phyloP scores from a whole-genome alignment of 2,797 vertebrate species.

The Antennarius maculatus region DNA sequence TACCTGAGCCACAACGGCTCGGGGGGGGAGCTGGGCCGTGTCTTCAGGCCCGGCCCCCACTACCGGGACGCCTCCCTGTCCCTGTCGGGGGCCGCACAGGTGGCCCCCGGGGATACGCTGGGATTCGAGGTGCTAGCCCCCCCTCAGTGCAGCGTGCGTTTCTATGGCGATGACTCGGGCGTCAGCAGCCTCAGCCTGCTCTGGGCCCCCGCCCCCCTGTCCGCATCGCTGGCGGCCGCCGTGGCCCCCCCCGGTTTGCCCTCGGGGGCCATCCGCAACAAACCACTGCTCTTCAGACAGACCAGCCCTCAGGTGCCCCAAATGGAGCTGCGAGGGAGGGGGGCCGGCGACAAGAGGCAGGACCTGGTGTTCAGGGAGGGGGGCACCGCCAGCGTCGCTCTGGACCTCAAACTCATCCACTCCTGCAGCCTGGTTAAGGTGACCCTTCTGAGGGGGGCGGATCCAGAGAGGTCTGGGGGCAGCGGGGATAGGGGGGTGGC shows the following conservation, averaged over 20 bases:
- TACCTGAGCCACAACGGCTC: constrained; percentile 86
- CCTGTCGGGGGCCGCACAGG: constrained; percentile 78
- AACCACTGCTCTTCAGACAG: constrained; percentile 85
- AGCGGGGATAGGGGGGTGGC: constrained; percentile 59
- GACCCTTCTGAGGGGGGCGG: constrained; percentile 77
- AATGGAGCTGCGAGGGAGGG: constrained; percentile 79
- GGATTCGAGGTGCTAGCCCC: constrained; percentile 88
- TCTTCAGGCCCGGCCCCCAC: constrained; percentile 87
- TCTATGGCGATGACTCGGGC: constrained; percentile 87
- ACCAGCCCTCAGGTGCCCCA: constrained; percentile 79
- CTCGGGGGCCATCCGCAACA: constrained; percentile 88
- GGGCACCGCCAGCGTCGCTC: constrained; percentile 82
- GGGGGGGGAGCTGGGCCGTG: constrained; percentile 80
- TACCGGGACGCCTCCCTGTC: constrained; percentile 89
- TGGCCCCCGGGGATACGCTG: constrained; percentile 83
- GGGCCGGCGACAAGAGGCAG: constrained; percentile 71
- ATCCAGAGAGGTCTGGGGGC: constrained; percentile 50
- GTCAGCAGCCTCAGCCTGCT: constrained; percentile 87
- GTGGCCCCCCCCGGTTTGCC: constrained; percentile 82
- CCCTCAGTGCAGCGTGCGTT: constrained; percentile 86
- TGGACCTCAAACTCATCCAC: constrained; percentile 90
- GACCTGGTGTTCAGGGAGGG: constrained; percentile 87
- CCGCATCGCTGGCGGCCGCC: constrained; percentile 82
- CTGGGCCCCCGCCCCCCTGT: constrained; percentile 87
- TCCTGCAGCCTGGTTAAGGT: constrained; percentile 88